Percentiles rank a stretch among this genome's conserved stretches.
phyloP scores from a whole-genome alignment of 1,140 invertebrate genomes.

The Ruditapes philippinarum region DNA sequence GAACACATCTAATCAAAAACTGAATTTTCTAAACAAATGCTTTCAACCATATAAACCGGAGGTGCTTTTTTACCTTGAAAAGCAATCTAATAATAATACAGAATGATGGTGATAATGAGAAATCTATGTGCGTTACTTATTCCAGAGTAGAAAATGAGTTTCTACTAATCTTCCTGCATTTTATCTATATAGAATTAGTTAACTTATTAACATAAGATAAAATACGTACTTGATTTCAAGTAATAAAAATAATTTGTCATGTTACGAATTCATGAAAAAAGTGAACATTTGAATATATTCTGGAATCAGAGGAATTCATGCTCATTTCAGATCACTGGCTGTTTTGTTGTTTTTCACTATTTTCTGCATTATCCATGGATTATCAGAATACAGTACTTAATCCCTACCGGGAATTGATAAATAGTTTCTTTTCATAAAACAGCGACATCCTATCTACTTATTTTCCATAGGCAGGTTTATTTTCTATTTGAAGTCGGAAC shows the following conservation, averaged over 20 bases:
- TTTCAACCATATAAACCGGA: too few relatives aligned
- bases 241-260: neutral
- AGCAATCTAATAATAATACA: too few relatives aligned
- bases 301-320: neutral
- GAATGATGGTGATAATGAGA: too few relatives aligned
- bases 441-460: neutral
- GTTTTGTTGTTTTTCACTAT: neutral
- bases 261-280: neutral
- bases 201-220: too few relatives aligned
- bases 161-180: too few relatives aligned
- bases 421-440: neutral
- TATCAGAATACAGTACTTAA: neutral
- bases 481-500: neutral
- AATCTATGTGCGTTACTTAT: too few relatives aligned
- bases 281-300: neutral
- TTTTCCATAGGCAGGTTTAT: neutral
- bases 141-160: too few relatives aligned
- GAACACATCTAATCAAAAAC: too few relatives aligned
- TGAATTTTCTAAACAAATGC: too few relatives aligned
- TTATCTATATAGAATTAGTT: too few relatives aligned
- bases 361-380: neutral
- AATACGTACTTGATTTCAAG: neutral
- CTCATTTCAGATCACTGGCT: slow-evolving; percentile 4
- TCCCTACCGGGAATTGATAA: slow-evolving; percentile 24
- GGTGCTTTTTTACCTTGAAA: too few relatives aligned